Conservation (phyloP, 2,113 vertebrate species). For the Salvator merianae region DNA sequence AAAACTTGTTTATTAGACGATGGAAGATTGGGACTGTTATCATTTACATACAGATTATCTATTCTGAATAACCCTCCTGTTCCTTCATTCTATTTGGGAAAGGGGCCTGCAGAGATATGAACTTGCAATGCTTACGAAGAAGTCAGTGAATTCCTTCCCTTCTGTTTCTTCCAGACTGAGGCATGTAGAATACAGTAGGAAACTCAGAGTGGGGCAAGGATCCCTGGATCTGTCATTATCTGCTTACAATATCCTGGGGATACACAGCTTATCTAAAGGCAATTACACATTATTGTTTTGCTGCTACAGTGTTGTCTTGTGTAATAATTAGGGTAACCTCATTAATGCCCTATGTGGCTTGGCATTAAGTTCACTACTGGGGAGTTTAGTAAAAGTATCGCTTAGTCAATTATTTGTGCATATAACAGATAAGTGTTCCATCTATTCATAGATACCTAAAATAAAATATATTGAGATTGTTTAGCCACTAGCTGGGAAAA, state of each 20-base stretch:
- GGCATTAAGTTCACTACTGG: slow-evolving; percentile 13
- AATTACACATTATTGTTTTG: not conserved
- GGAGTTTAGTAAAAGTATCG: not conserved
- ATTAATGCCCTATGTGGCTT: not conserved
- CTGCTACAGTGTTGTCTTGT: slow-evolving; percentile 1
- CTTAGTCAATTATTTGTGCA: not conserved
- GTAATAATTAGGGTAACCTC: slow-evolving; percentile 13
- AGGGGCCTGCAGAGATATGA: not conserved
- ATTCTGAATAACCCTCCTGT: not conserved
- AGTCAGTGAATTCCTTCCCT: not conserved
- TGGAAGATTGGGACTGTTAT: not conserved
- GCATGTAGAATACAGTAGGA: not conserved
- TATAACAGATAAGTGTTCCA: not conserved
- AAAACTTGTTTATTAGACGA: slow-evolving; percentile 4
- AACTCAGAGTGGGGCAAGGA: not conserved
- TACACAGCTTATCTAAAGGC: not conserved
- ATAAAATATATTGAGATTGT: not conserved
- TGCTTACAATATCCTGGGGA: not conserved
- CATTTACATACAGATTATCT: slow-evolving; percentile 18
- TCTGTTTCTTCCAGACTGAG: not conserved
- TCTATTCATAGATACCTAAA: not conserved
- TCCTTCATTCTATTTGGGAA: not conserved
- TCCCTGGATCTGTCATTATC: not conserved
- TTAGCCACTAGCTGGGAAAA: not conserved
- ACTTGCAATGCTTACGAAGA: not conserved